A percentile compares a stretch with the other conserved stretches of the same genome.
Conservation (phyloP, 2,888 invertebrate species). For the Heliconius cydno region DNA sequence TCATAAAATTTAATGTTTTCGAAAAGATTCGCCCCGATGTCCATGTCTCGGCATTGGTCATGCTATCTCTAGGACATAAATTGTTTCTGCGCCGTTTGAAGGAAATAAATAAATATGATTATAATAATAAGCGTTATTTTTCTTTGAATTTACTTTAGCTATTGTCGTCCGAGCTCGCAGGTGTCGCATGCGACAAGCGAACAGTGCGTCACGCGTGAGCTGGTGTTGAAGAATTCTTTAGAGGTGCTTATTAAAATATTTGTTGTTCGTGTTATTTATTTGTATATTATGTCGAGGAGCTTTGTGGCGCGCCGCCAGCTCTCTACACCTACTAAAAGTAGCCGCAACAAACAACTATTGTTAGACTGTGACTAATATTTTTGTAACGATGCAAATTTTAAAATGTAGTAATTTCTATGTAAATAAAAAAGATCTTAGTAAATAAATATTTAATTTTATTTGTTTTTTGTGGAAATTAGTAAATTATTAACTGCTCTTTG, state of each 20-base stretch:
- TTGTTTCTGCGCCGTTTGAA: slow-evolving; percentile 46
- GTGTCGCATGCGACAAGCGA: slow-evolving; percentile 46
- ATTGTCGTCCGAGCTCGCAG: slow-evolving; percentile 48
- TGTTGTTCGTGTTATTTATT: slow-evolving; percentile 82
- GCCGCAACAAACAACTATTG: slow-evolving; percentile 61
- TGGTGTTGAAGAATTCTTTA: slow-evolving; percentile 76
- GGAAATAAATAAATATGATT: slow-evolving; percentile 50
- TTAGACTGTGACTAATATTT: slow-evolving; percentile 74
- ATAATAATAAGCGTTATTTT: slow-evolving; percentile 13
- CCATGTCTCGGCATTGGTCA: slow-evolving; percentile 72
- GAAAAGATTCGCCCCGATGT: slow-evolving; percentile 70
- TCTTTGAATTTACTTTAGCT: slow-evolving; percentile 4
- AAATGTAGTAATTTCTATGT: background rate
- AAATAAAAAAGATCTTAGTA: background rate
- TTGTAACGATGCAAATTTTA: slow-evolving; percentile 71
- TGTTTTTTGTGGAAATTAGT: background rate
- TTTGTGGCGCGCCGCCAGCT: slow-evolving; percentile 73
- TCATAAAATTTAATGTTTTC: slow-evolving; percentile 77
- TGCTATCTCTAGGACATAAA: slow-evolving; percentile 60
- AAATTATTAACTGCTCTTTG: background rate
- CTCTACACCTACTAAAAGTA: slow-evolving; percentile 47
- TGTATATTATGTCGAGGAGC: slow-evolving; percentile 71
- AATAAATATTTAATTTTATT: background rate
- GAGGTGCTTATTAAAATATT: slow-evolving; percentile 83
- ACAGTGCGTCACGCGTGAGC: slow-evolving; percentile 70